Conservation (phyloP, 1,140 invertebrate species). For the Liolophura sinensis region DNA sequence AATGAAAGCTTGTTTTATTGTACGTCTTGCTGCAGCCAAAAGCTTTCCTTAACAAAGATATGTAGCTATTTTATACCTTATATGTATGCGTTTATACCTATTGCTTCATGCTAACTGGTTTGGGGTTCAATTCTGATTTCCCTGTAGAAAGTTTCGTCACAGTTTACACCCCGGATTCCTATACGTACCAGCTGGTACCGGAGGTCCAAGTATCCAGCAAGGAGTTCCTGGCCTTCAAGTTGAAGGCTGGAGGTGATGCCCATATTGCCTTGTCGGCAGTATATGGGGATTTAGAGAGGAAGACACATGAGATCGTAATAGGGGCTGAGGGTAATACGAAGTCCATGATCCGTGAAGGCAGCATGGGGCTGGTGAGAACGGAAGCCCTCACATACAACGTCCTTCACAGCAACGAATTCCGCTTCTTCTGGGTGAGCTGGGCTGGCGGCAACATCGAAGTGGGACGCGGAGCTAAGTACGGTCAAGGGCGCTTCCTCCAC, state of each 20-base stretch:
- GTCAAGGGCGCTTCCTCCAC: constrained; percentile 40
- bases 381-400: constrained; percentile 46
- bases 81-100: too few relatives aligned
- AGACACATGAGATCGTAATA: constrained; percentile 49
- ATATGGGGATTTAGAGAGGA: constrained; percentile 51
- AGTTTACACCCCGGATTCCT: constrained; percentile 49
- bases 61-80: too few relatives aligned
- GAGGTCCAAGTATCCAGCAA: constrained; percentile 51
- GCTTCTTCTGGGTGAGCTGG: constrained; percentile 54
- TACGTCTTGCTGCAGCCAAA: too few relatives aligned
- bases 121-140: constrained; percentile 2
- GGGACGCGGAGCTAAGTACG: constrained; percentile 46
- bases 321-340: constrained; percentile 43
- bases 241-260: constrained; percentile 48
- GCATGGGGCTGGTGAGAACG: constrained; percentile 33
- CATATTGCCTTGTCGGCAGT: constrained; percentile 49
- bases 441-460: constrained; percentile 39
- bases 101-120: too few relatives aligned
- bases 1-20: too few relatives aligned
- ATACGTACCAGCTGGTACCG: constrained; percentile 50
- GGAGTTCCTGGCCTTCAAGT: constrained; percentile 50
- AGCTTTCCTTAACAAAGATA: too few relatives aligned
- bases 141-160: constrained; percentile 52
- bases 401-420: constrained; percentile 31
- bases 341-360: constrained; percentile 45